Evolutionary conservation across 2,797 vertebrate species (phyloP).

Genomic region (Typhlichthys eigenmanni): DNA sequence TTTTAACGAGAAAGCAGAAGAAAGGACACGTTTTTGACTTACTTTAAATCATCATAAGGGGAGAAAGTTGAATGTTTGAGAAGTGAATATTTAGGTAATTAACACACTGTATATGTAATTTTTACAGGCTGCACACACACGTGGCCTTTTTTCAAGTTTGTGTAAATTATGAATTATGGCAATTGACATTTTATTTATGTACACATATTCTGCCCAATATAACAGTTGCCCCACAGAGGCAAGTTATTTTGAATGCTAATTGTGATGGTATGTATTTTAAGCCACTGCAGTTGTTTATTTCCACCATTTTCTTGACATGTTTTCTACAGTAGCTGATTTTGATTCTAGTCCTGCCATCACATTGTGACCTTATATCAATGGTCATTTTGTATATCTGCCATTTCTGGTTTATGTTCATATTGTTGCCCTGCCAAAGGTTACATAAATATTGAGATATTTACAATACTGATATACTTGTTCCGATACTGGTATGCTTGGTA

Average conservation of each 20-base stretch:
- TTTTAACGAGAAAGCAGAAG: constrained; percentile 53
- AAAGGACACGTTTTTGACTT: constrained; percentile 29
- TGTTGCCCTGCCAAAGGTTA: constrained; percentile 4
- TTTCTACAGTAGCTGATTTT: constrained; percentile 1
- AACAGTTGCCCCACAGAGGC: constrained; percentile 20
- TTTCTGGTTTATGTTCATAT: constrained; percentile 16
- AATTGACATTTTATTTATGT: constrained; percentile 19
- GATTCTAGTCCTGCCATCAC: constrained; percentile 7
- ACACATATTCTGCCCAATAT: constrained; percentile 22
- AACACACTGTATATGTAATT: constrained; percentile 24
- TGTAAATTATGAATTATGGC: too few relatives aligned
- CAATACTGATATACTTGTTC: background rate
- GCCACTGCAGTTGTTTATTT: constrained; percentile 29
- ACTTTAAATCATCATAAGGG: constrained; percentile 39
- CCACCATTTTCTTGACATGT: constrained; percentile 11
- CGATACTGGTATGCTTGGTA: too few relatives aligned
- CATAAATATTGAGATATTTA: constrained; percentile 16
- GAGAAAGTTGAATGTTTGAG: constrained; percentile 65
- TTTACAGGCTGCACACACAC: constrained; percentile 32
- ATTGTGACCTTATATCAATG: constrained; percentile 13
- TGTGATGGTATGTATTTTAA: constrained; percentile 28
- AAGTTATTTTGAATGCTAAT: constrained; percentile 45
- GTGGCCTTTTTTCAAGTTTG: constrained; percentile 26
- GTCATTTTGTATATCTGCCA: constrained; percentile 18
- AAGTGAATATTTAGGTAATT: constrained; percentile 33